Base-by-base conservation (phyloP, 2,797 vertebrate genomes). In the Esox masquinongy region DNA sequence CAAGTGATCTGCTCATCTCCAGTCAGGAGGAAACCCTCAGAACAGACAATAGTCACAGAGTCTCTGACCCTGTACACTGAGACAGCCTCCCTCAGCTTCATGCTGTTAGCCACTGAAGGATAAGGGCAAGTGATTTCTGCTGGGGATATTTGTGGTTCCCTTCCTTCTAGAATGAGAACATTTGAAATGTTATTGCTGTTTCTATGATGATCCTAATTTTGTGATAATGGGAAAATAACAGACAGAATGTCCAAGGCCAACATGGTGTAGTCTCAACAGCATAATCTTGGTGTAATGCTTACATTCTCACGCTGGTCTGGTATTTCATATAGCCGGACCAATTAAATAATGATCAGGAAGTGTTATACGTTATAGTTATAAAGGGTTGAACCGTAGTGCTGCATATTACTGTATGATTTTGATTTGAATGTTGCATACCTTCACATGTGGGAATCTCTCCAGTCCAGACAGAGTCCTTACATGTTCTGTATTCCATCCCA, bases 401-500 rank as follows among this genome's bases (percentile, higher is more conserved):
- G 26, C 49, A 50, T 19, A 56, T 51, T 31, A 64, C 15, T 29
- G 39, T 22, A 68, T 6, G 3, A 67, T 5, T 12, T 5, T n/a
- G n/a, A 12, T 61, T 56, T 17, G 12, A 19, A 2, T 7, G 31
- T 43, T 74, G 0, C 87, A 43, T 77, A 93, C 92, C 86, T 80
- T 86, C 88, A 88, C 93, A 94, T 0, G 61, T 34, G 0, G 90
- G 91, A 6, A 85, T 5, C 0, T 79, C 75, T 16, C 85, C 88
- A 0, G 50, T 81, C 93, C 93, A 94, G 47, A 92, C 93, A 0
- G 74, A 26, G 49, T 0, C 78, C 71, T 74, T 81, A 64, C 93
- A 94, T 1, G 68, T 70, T 77, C 89, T 74, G n/a, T 82, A 86
- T n/a, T 68, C 8, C 3, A 12, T 77, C 77, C 92, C 93, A 74